Percentiles rank a stretch among this genome's conserved stretches.
These are phyloP conservation scores for Pteropus rufus DNA, from an alignment of 2,797 vertebrate genomes.

Conservation along the genomic window DNA sequence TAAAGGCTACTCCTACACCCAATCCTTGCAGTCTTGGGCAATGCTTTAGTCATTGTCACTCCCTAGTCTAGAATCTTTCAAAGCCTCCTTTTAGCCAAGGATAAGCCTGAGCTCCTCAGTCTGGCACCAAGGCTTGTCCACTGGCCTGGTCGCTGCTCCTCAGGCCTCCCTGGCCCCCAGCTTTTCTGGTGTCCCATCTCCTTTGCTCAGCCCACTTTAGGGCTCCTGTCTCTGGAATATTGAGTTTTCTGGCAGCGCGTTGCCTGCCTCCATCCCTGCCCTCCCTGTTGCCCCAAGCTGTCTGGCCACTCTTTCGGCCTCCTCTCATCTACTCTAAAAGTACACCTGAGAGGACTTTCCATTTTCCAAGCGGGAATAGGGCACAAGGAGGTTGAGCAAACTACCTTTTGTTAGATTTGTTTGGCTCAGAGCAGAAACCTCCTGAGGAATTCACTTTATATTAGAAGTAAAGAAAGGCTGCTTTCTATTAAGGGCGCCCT, in stretches of 20 bases:
- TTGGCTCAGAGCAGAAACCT: not conserved
- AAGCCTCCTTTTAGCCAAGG: not conserved
- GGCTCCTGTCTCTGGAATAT: not conserved
- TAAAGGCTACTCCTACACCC: not conserved
- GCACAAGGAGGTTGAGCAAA: not conserved
- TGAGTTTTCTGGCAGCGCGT: not conserved
- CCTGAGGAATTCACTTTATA: not conserved
- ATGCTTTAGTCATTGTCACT: not conserved
- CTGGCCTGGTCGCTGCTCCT: not conserved
- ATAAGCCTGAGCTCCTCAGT: not conserved
- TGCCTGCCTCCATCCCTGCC: fast-evolving
- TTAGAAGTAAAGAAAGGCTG: not conserved
- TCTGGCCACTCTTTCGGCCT: not conserved
- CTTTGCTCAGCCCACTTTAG: not conserved
- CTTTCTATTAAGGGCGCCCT: not conserved
- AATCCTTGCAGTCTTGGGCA: not conserved
- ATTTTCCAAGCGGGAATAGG: not conserved
- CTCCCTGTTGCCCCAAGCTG: not conserved
- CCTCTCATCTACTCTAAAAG: not conserved
- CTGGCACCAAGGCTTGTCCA: not conserved
- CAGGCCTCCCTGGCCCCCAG: fast-evolving
- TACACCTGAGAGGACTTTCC: not conserved
- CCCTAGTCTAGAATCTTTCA: not conserved
- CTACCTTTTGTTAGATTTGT: not conserved
- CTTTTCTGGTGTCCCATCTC: not conserved